Evolutionary conservation across 2,113 vertebrate genomes (phyloP).

Genomic region (Hippocampus barbouri): DNA sequence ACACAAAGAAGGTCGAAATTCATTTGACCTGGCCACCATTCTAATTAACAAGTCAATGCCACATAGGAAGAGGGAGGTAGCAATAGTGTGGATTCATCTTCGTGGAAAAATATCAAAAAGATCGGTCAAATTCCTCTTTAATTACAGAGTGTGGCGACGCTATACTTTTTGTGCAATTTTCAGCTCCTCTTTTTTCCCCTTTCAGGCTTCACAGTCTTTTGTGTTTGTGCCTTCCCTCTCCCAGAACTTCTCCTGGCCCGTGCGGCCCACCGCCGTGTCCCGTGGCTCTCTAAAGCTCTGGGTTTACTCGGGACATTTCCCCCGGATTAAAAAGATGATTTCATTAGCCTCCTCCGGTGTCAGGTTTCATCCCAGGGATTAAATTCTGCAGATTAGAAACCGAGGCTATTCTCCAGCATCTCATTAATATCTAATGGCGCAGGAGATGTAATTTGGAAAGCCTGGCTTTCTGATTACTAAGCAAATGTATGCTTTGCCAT

Average conservation of each 20-base stretch:
- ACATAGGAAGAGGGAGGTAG: constrained; percentile 30
- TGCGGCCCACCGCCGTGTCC: constrained; percentile 39
- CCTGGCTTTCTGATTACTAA: constrained; percentile 64
- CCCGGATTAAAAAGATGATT: constrained; percentile 75
- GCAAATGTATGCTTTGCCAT: constrained; percentile 67
- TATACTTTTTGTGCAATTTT: constrained; percentile 19
- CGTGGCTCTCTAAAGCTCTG: constrained; percentile 54
- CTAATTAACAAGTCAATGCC: constrained; percentile 77
- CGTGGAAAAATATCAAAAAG: constrained; percentile 43
- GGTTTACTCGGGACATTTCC: constrained; percentile 65
- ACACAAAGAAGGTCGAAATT: constrained; percentile 71
- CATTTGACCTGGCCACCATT: constrained; percentile 73
- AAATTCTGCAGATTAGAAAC: constrained; percentile 73
- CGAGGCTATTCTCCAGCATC: constrained; percentile 66
- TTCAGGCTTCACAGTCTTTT: constrained; percentile 18
- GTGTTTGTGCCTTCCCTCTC: constrained; percentile 11
- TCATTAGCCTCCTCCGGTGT: constrained; percentile 74
- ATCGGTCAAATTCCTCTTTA: constrained; percentile 46
- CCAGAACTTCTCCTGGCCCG: constrained; percentile 25
- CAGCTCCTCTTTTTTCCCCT: not conserved
- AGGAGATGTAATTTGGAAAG: constrained; percentile 69
- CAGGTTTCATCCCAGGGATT: constrained; percentile 75
- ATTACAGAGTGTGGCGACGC: constrained; percentile 23
- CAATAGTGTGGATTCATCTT: constrained; percentile 25
- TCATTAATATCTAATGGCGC: constrained; percentile 75